These are phyloP conservation scores for Pungitius pungitius DNA, from an alignment of 2,113 vertebrate species.

Conservation along the genomic window DNA sequence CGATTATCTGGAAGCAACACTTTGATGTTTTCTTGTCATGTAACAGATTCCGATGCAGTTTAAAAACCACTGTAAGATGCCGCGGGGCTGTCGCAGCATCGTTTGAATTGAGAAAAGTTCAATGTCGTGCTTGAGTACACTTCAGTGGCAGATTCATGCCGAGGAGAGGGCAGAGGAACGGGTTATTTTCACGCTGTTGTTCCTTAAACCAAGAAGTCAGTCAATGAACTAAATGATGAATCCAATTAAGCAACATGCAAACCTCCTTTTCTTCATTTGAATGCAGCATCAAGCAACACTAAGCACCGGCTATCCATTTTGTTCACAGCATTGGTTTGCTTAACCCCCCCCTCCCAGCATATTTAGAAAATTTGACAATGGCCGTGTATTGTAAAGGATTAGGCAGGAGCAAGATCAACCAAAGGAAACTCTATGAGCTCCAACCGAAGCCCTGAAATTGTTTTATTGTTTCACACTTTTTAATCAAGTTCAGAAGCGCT, in stretches of 20 bases:
- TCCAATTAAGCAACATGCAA: constrained; percentile 10
- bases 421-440: background rate
- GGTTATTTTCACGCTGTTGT: background rate
- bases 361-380: constrained; percentile 37
- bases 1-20: too few relatives aligned
- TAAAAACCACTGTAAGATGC: background rate
- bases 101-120: background rate
- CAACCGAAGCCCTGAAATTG: background rate
- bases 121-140: background rate
- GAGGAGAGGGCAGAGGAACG: background rate
- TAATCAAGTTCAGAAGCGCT: constrained; percentile 25
- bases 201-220: background rate
- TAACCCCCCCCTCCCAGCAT: too few relatives aligned
- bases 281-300: constrained; percentile 17
- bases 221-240: constrained; percentile 12
- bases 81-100: background rate
- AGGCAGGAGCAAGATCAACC: constrained; percentile 31
- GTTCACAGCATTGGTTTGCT: constrained; percentile 35
- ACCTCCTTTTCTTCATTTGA: background rate
- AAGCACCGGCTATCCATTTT: constrained; percentile 36
- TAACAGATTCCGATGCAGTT: background rate
- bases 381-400: constrained; percentile 23
- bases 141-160: background rate
- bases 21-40: too few relatives aligned
- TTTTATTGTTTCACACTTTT: constrained; percentile 28